These are phyloP conservation scores for Leptosomus discolor DNA, from an alignment of 2,113 vertebrate species.

Conservation along the genomic window DNA sequence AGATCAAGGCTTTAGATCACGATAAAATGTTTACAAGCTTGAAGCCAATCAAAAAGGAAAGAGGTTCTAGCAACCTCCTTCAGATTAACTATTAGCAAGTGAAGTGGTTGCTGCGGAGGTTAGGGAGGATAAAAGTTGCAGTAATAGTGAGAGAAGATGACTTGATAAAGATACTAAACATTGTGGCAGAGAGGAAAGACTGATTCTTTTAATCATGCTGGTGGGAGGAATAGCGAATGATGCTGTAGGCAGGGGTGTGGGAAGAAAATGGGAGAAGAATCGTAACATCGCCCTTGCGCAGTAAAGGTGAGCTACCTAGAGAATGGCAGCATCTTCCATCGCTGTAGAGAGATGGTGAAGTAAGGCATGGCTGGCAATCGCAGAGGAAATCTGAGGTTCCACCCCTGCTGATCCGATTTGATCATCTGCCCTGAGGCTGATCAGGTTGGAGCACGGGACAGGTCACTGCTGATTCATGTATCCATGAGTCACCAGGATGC, in stretches of 20 bases:
- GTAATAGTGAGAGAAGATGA: neutral
- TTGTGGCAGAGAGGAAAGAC: neutral
- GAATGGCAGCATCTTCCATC: accelerated
- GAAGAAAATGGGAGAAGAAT: neutral
- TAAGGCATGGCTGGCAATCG: neutral
- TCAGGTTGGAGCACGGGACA: neutral
- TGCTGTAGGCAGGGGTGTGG: neutral
- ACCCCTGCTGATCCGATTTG: neutral
- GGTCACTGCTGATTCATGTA: neutral
- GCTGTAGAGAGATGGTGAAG: neutral
- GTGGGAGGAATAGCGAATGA: neutral
- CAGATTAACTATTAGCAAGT: neutral
- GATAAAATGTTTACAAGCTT: neutral
- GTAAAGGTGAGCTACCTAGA: neutral
- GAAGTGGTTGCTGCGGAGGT: neutral
- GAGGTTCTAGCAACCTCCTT: neutral
- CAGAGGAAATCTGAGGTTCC: neutral
- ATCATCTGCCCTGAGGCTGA: neutral
- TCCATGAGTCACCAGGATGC: neutral
- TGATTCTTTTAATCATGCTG: neutral
- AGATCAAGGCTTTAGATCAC: neutral
- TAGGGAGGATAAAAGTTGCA: neutral
- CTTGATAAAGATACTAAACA: neutral
- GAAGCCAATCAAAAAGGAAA: neutral
- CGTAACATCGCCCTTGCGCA: neutral